Evolutionary conservation across 2,888 invertebrate genomes (phyloP), one percentile per base, ranked within the genome.

Genomic region (Chloroclysta siterata): DNA sequence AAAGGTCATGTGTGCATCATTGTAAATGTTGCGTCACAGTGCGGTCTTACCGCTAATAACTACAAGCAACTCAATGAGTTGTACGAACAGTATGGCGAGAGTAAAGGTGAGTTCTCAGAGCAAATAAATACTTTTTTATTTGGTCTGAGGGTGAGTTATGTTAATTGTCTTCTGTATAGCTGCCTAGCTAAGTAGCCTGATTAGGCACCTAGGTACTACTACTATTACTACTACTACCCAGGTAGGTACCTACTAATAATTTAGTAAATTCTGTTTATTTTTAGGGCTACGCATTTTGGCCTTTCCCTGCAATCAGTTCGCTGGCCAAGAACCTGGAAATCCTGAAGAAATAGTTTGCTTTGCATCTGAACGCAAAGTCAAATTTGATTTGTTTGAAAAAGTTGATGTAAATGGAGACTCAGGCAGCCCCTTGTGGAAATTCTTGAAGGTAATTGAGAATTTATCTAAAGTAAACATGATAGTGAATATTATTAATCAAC

Each of bases 291-390:
- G 94, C 72, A 97, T 98, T 74, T 92, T 97, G 65, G 97, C 95
- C 0, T 98, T 98, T 84, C 98, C 98, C 0, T 97, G 97, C 88
- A 97, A 98, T 83, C 97, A 98, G 83, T 98, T 98, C 78, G 95
- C 94, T 28, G 94, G 95, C 0, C 95, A 96, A 78, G 96, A 96
- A 76, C 95, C 96, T 0, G 96, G 96, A 0, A 88, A 87, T 63
- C 75, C 94, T 15, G 95, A 95, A 8, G 94, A 94, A 41, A 95
- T 96, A 73, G 95, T 94, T 53, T 94, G 94, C 73, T 96, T 95
- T 75, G 93, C 94, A 10, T 85, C 93, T 15, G 94, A 93, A 6
- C 93, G 94, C 47, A 95, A 95, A 79, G 95, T 95, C 7, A 94
- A 94, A 69, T 96, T 96, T 81, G 96, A 96, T 74, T 80, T 95